Evolutionary conservation across 2,888 invertebrate genomes (phyloP).

Genomic region (Clusia tigrina): DNA sequence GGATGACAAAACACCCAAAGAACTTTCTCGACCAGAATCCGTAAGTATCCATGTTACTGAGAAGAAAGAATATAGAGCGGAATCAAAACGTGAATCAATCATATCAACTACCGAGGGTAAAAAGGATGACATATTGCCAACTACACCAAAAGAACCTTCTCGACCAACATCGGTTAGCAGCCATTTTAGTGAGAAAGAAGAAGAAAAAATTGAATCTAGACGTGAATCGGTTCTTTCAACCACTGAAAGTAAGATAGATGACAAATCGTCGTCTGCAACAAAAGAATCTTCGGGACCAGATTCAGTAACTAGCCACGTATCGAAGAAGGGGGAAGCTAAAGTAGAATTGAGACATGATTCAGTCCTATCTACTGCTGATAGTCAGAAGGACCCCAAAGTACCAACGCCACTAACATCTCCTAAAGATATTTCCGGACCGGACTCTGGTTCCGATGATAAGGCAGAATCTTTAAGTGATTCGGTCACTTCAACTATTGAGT

Average conservation of each 20-base stretch:
- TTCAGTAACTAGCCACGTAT: conserved; percentile 45
- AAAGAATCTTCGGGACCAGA: conserved; percentile 52
- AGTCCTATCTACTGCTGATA: conserved; percentile 12
- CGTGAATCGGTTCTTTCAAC: conserved; percentile 16
- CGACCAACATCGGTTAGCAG: conserved; percentile 47
- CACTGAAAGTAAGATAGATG: conserved; percentile 22
- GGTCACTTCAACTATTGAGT: neutral
- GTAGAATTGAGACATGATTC: conserved; percentile 21
- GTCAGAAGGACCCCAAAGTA: conserved; percentile 16
- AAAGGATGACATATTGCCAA: conserved; percentile 27
- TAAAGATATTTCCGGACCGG: conserved; percentile 46
- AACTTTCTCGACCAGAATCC: conserved; percentile 52
- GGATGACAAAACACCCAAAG: conserved; percentile 32
- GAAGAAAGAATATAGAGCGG: conserved; percentile 21
- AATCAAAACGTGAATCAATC: conserved; percentile 14
- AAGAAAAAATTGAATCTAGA: conserved; percentile 19
- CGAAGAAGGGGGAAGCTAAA: conserved; percentile 36
- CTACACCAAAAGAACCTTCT: conserved; percentile 39
- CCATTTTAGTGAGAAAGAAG: conserved; percentile 19
- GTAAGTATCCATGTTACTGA: conserved; percentile 21
- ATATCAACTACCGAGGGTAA: conserved; percentile 13
- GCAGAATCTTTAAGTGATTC: neutral
- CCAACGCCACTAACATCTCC: conserved; percentile 22
- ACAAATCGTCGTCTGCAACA: conserved; percentile 24
- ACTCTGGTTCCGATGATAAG: conserved; percentile 40